Evolutionary conservation across 2,888 invertebrate genomes (phyloP), one percentile per base, ranked within the genome.

Genomic region (Spodoptera exigua): DNA sequence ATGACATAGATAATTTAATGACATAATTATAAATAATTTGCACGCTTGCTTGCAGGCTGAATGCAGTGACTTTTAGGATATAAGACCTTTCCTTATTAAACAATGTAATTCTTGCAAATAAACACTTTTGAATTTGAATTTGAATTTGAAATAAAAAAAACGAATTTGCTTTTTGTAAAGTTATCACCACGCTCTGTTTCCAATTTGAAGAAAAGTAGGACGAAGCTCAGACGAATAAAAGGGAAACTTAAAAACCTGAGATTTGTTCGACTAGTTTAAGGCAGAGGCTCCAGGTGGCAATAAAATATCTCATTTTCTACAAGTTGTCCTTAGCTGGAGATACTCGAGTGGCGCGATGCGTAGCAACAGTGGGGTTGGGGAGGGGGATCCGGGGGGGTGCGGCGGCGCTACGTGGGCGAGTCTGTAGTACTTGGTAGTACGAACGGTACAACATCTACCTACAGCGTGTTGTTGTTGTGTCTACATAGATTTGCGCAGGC

Each of bases 371-470:
- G 56, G 62, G 78, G 70, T 74, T 72, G 60, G 81, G 69, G 59
- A 68, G 64, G 74, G 61, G 65, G 76, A 64, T 18, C 60, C 57
- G 61, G 75, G 69, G 55, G 66, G 61, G 71, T 72, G 83, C 72
- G 77, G 80, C 79, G 76, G 79, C 80, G 74, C 80, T 83, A 88
- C 93, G 94, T 94, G 93, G 94, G 94, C 93, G 94, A 91, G 94
- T 94, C 94, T 94, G 93, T 93, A 93, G 94, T 94, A 92, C 92
- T 84, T 88, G 84, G 87, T 93, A 92, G 93, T 93, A 93, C 89
- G 61, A 73, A 54, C 68, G 34, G 51, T 44, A 52, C 68, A 87
- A 78, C 80, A 85, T 84, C 84, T 80, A 86, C 83, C 82, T 85
- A 89, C 88, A 85, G 82, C 86, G 86, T 89, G 88, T 85, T 91